These are phyloP conservation scores for Varanus komodoensis DNA, from an alignment of 2,113 vertebrate species.

Conservation along the genomic window DNA sequence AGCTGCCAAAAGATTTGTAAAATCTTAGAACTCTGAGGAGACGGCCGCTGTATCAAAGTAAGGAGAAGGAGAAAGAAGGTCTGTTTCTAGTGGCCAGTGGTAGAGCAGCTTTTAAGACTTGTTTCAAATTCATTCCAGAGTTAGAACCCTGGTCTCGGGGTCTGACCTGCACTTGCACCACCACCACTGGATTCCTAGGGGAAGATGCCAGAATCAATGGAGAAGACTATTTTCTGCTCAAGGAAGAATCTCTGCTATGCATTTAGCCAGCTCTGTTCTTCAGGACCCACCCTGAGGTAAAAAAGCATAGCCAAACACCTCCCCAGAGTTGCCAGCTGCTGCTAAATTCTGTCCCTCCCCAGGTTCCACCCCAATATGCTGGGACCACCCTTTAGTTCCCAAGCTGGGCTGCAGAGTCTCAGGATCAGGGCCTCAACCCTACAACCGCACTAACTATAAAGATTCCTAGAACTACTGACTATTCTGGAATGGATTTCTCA, in stretches of 20 bases:
- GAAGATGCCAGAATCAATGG: neutral
- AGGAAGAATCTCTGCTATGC: neutral
- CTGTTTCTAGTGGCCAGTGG: fast-evolving
- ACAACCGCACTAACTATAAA: neutral
- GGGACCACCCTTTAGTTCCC: neutral
- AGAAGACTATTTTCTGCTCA: neutral
- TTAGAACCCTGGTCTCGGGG: neutral
- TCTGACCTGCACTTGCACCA: neutral
- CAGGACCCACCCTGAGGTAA: neutral
- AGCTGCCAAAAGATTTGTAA: neutral
- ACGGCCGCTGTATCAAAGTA: neutral
- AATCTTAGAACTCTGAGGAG: fast-evolving
- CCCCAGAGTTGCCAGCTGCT: neutral
- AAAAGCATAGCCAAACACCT: neutral
- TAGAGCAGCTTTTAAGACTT: fast-evolving
- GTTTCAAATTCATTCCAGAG: neutral
- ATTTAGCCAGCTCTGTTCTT: neutral
- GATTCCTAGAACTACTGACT: neutral
- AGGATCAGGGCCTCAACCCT: neutral
- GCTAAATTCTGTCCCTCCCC: neutral
- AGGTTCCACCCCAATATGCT: neutral
- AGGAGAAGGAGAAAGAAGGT: neutral
- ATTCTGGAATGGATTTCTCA: neutral
- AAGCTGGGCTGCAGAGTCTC: neutral
- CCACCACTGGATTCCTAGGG: neutral